Percentiles rank a stretch among this genome's conserved stretches.
Conservation (phyloP, 2,797 vertebrate species). For the Carcharodon carcharias region DNA sequence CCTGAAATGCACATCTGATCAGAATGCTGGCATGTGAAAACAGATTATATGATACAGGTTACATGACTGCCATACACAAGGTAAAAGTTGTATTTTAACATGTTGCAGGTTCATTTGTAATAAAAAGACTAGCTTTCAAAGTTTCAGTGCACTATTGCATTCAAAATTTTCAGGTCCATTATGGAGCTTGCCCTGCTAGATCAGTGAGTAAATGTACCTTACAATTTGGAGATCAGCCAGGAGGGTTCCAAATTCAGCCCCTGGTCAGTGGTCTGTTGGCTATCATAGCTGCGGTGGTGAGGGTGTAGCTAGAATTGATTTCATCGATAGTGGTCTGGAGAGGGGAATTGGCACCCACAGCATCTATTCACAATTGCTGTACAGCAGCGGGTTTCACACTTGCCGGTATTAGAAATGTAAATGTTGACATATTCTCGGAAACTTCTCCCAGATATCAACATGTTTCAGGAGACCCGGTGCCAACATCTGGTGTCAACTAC, state of each 20-base stretch:
- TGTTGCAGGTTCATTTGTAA: background rate
- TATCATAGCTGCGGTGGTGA: background rate
- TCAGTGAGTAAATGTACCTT: background rate
- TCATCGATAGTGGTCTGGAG: background rate
- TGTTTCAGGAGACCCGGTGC: too few species aligned
- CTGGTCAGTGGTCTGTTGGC: background rate
- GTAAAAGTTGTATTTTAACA: background rate
- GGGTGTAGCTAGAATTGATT: background rate
- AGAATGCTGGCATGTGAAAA: background rate
- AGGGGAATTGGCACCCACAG: background rate
- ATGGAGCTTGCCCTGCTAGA: background rate
- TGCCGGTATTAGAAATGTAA: background rate
- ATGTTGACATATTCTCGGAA: background rate
- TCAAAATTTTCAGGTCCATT: background rate
- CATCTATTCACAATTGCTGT: background rate
- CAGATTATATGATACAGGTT: background rate
- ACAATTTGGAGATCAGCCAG: background rate
- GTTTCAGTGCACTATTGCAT: background rate
- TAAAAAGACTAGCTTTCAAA: background rate
- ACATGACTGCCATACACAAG: background rate
- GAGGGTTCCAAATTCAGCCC: background rate
- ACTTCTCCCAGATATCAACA: background rate
- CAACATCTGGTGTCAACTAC: background rate
- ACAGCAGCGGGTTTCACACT: background rate
- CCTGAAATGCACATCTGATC: background rate